A percentile compares a stretch with the other conserved stretches of the same genome.
phyloP scores from a whole-genome alignment of 2,888 invertebrate species.

The Epirrhoe tristata region DNA sequence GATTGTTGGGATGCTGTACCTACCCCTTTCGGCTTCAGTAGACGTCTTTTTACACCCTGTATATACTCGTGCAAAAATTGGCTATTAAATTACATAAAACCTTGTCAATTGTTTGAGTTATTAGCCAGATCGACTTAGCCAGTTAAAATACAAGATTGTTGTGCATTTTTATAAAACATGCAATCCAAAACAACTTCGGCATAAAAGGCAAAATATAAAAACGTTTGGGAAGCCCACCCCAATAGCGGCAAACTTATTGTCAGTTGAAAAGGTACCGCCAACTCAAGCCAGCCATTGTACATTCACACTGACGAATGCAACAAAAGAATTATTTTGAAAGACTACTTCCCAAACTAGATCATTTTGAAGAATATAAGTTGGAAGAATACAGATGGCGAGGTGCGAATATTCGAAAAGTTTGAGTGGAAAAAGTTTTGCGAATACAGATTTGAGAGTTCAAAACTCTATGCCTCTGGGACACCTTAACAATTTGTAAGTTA shows the following conservation, averaged over 20 bases:
- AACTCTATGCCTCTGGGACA: constrained; percentile 74
- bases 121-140: too few relatives aligned
- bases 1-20: too few relatives aligned
- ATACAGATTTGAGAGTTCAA: constrained; percentile 58
- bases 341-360: constrained; percentile 80
- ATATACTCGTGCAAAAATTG: too few relatives aligned
- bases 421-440: constrained; percentile 82
- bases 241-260: constrained; percentile 57
- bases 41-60: too few relatives aligned
- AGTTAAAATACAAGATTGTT: background rate
- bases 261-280: constrained; percentile 49
- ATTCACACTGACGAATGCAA: constrained; percentile 73
- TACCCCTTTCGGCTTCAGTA: too few relatives aligned
- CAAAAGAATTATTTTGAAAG: constrained; percentile 79
- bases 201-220: constrained; percentile 44
- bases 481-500: constrained; percentile 83
- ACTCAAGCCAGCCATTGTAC: constrained; percentile 63
- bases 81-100: too few relatives aligned
- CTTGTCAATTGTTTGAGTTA: too few relatives aligned
- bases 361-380: constrained; percentile 83
- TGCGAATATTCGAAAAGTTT: constrained; percentile 78
- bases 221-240: constrained; percentile 48
- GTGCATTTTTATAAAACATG: constrained; percentile 1
- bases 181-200: constrained; percentile 22
- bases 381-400: constrained; percentile 69